A percentile compares a stretch with the other conserved stretches of the same genome.
Conservation (phyloP, 1,140 invertebrate species). For the Papilio polytes region DNA sequence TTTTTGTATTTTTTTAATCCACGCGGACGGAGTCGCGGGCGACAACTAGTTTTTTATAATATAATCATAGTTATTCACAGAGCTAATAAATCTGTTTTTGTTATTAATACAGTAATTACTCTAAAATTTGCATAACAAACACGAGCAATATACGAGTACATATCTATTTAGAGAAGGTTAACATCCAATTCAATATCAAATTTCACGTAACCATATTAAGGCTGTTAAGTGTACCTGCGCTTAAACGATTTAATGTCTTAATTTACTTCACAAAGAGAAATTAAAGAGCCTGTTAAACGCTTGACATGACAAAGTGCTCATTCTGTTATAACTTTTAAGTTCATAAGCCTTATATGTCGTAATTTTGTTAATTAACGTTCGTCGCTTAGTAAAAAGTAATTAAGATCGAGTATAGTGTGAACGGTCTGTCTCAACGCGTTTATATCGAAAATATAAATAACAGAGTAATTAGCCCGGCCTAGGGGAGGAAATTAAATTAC, state of each 20-base stretch:
- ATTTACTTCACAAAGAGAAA: conserved; percentile 80
- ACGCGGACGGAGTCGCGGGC: too few relatives aligned
- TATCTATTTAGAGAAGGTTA: conserved; percentile 30
- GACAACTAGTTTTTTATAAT: too few relatives aligned
- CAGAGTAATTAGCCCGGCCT: conserved; percentile 37
- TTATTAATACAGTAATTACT: neutral
- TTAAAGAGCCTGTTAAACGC: conserved; percentile 80
- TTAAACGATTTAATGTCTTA: conserved; percentile 78
- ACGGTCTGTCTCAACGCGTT: conserved; percentile 40
- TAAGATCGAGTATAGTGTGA: conserved; percentile 55
- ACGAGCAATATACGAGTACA: neutral
- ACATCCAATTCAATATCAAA: conserved; percentile 43
- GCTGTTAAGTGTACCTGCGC: conserved; percentile 41
- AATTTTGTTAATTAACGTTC: conserved; percentile 73
- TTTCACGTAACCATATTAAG: conserved; percentile 38
- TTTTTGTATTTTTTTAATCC: too few relatives aligned
- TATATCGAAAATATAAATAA: conserved; percentile 54
- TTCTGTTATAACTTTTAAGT: conserved; percentile 77
- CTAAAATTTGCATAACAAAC: neutral
- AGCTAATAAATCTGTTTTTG: neutral
- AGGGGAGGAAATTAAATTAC: conserved; percentile 36
- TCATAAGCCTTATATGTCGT: conserved; percentile 71
- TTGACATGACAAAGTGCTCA: conserved; percentile 78
- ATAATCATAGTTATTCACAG: neutral
- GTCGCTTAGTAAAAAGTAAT: conserved; percentile 66